These are phyloP conservation scores for Meda fulgida DNA, from an alignment of 2,797 vertebrate genomes.

Conservation along the genomic window DNA sequence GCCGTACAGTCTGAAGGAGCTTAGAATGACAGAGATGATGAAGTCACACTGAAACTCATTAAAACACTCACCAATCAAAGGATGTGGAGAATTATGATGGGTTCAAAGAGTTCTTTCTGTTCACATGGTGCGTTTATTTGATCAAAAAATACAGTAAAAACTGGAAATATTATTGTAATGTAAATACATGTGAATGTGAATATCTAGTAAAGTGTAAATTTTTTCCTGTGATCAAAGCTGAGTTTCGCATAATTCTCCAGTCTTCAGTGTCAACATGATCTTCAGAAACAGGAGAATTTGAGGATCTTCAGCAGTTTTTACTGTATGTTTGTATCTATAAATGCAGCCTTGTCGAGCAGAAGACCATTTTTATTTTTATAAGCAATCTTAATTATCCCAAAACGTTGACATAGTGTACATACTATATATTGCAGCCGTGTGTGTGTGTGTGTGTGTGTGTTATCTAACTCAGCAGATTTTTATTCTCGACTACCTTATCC, in stretches of 20 bases:
- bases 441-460: too few relatives aligned
- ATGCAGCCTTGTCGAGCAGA: too few relatives aligned
- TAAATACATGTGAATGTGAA: neutral
- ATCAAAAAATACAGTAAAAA: too few relatives aligned
- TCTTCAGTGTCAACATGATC: too few relatives aligned
- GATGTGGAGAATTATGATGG: neutral
- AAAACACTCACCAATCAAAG: accelerated
- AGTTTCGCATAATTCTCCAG: too few relatives aligned
- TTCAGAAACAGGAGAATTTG: too few relatives aligned
- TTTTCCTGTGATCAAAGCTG: neutral
- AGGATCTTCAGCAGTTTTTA: too few relatives aligned
- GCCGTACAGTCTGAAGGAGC: neutral
- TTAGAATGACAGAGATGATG: neutral
- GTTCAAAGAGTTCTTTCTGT: too few relatives aligned
- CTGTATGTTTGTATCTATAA: too few relatives aligned
- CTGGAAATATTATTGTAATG: neutral
- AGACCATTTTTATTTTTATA: too few relatives aligned
- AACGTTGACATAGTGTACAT: accelerated
- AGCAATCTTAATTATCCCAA: too few relatives aligned
- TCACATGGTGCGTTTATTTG: too few relatives aligned
- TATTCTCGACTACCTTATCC: neutral
- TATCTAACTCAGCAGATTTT: neutral
- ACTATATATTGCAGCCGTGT: neutral
- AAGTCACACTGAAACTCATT: neutral
- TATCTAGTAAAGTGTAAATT: neutral